These are phyloP conservation scores for Merodon equestris DNA, from an alignment of 2,888 invertebrate species.

Conservation along the genomic window DNA sequence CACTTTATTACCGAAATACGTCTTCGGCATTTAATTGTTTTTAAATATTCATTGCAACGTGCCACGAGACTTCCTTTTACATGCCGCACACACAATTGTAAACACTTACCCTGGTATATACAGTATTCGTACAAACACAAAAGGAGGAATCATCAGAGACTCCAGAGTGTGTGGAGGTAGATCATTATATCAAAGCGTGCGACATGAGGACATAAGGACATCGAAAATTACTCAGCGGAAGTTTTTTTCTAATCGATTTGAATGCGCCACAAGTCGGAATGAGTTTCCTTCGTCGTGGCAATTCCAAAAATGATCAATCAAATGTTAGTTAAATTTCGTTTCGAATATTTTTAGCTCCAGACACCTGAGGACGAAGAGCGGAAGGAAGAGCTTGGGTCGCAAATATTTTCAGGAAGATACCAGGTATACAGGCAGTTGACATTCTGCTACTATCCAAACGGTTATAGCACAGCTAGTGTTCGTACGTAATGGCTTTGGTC, in stretches of 20 bases:
- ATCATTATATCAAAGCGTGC: slow-evolving; percentile 42
- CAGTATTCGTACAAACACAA: slow-evolving; percentile 6
- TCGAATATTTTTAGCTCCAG: slow-evolving; percentile 44
- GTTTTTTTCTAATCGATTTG: slow-evolving; percentile 57
- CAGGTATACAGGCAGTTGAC: not conserved
- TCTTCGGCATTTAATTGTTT: slow-evolving; percentile 62
- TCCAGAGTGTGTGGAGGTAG: slow-evolving; percentile 6
- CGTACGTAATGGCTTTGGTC: slow-evolving; percentile 38
- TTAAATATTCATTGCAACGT: slow-evolving; percentile 65
- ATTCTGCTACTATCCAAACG: not conserved
- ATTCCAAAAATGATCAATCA: slow-evolving; percentile 57
- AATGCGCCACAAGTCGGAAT: slow-evolving; percentile 1
- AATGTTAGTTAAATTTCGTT: slow-evolving; percentile 44
- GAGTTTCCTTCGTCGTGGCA: not conserved
- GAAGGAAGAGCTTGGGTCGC: slow-evolving; percentile 22
- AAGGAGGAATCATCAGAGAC: not conserved
- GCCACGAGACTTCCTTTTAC: slow-evolving; percentile 45
- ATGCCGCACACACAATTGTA: not conserved
- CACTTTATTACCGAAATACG: slow-evolving; percentile 55
- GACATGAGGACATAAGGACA: slow-evolving; percentile 49
- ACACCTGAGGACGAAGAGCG: too few relatives aligned
- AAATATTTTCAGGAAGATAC: slow-evolving; percentile 38
- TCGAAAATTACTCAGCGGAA: slow-evolving; percentile 61
- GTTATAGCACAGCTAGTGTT: not conserved
- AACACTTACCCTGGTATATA: not conserved